These are phyloP conservation scores for Suricata suricatta DNA, from an alignment of 2,113 vertebrate genomes.

Conservation along the genomic window DNA sequence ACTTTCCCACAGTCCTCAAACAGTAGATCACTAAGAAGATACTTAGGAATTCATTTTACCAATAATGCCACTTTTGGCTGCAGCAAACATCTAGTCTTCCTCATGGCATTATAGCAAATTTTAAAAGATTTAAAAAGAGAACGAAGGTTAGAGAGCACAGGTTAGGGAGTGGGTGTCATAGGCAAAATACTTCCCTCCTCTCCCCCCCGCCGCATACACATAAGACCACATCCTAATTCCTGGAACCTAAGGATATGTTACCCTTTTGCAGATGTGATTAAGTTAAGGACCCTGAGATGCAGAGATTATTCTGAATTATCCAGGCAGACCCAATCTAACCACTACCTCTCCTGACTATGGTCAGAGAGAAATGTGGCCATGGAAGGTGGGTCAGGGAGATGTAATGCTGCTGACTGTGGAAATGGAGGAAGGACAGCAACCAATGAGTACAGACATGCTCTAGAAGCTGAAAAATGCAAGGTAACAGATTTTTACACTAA, in stretches of 20 bases:
- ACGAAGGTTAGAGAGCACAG: neutral
- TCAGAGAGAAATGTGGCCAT: neutral
- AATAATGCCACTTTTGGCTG: neutral
- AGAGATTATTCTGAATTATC: neutral
- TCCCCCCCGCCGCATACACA: too few species aligned
- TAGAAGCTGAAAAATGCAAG: neutral
- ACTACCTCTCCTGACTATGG: neutral
- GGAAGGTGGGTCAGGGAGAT: neutral
- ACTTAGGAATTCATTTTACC: neutral
- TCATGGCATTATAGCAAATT: neutral
- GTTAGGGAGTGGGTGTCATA: too few species aligned
- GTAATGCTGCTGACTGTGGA: neutral
- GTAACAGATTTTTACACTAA: neutral
- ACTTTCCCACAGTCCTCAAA: neutral
- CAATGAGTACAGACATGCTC: neutral
- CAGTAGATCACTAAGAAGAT: neutral
- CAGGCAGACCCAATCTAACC: neutral
- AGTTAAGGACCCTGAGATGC: neutral
- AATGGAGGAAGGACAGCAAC: neutral
- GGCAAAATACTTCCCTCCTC: neutral
- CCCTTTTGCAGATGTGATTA: neutral
- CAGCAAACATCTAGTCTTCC: neutral
- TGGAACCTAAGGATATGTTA: neutral
- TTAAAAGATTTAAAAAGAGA: neutral
- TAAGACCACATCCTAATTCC: neutral